Evolutionary conservation across 35 echinoderm and acorn worm genomes (phyloP).

Genomic region (Apostichopus japonicus): DNA sequence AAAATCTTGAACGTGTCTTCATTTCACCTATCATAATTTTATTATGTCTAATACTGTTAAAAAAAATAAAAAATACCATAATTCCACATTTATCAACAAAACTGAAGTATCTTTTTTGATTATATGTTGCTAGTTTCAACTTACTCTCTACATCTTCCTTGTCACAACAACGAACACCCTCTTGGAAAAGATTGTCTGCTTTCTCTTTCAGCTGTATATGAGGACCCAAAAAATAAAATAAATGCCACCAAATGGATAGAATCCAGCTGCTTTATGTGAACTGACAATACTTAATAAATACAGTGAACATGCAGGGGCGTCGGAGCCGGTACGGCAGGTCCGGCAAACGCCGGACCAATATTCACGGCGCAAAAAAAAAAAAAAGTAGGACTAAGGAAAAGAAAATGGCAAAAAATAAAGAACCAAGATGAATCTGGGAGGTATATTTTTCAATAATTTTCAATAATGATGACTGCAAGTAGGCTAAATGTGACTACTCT

Average conservation of each 20-base stretch:
- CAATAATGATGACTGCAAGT: too few relatives aligned
- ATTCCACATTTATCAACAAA: neutral
- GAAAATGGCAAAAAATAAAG: too few relatives aligned
- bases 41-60: too few relatives aligned
- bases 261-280: neutral
- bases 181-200: neutral
- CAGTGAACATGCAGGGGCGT: neutral
- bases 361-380: too few relatives aligned
- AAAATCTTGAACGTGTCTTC: too few relatives aligned
- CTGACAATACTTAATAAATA: neutral
- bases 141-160: neutral
- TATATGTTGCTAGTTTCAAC: neutral
- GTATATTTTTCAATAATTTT: too few relatives aligned
- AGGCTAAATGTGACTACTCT: too few relatives aligned
- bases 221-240: neutral
- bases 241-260: neutral
- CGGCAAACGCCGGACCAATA: too few relatives aligned
- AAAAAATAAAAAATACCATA: neutral
- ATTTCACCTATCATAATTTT: too few relatives aligned
- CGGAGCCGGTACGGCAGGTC: too few relatives aligned
- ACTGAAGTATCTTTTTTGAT: neutral
- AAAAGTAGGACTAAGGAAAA: too few relatives aligned
- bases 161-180: neutral
- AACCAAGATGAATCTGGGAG: too few relatives aligned
- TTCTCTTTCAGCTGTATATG: conserved; percentile 24